These are phyloP conservation scores for Melinopterus prodromus DNA, from an alignment of 2,888 invertebrate species.

Conservation along the genomic window DNA sequence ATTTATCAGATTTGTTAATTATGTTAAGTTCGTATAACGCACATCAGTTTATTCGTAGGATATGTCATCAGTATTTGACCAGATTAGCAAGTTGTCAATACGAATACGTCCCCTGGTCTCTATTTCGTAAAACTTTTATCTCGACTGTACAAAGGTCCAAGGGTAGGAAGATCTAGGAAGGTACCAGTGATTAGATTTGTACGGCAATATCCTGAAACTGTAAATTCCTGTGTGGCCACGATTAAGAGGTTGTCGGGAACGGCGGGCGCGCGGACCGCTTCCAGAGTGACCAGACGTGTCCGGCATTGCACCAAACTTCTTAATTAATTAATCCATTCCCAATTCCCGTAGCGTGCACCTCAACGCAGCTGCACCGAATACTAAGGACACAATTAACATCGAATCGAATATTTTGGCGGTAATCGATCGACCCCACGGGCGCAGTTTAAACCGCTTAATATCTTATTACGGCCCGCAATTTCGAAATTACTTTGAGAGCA, in stretches of 20 bases:
- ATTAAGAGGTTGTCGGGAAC: constrained; percentile 40
- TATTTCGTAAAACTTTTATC: no score
- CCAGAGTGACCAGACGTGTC: constrained; percentile 48
- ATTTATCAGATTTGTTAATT: no score
- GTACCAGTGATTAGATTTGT: background rate
- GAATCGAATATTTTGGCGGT: background rate
- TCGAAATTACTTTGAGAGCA: background rate
- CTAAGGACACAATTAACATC: constrained; percentile 32
- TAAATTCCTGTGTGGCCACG: background rate
- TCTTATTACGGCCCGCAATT: background rate
- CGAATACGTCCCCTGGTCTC: no score
- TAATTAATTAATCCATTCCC: constrained; percentile 47
- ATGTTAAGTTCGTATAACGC: no score
- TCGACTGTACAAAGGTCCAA: no score
- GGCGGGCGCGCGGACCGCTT: constrained; percentile 44
- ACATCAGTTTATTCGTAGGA: no score
- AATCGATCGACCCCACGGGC: background rate
- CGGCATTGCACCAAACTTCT: constrained; percentile 42
- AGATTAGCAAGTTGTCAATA: no score
- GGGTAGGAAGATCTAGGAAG: background rate
- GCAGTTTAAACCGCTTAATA: background rate
- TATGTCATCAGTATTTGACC: no score
- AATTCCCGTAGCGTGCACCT: constrained; percentile 34
- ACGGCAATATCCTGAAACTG: constrained; percentile 4
- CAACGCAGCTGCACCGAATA: constrained; percentile 28